Percentiles rank a stretch among this genome's conserved stretches.
Evolutionary conservation across 1,140 invertebrate genomes (phyloP).

Genomic region (Ostrea denselamellosa): DNA sequence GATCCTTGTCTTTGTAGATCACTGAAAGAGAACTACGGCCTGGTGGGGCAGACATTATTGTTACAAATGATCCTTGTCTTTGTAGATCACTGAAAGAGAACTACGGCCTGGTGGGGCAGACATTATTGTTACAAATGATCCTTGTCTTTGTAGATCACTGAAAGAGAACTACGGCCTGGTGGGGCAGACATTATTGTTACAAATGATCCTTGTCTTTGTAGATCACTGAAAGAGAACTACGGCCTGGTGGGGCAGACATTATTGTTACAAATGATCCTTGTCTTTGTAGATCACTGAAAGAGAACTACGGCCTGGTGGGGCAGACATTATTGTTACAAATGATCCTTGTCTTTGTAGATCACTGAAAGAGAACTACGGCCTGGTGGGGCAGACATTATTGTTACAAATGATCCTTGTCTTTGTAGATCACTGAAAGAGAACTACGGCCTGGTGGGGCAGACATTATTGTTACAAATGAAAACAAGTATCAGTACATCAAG

Average conservation of each 20-base stretch:
- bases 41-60: conserved; percentile 92
- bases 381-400: conserved; percentile 92
- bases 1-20: conserved; percentile 82
- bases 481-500: conserved; percentile 99
- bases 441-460: conserved; percentile 95
- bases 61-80: conserved; percentile 47
- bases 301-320: conserved; percentile 95
- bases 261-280: no score
- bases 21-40: conserved; percentile 94
- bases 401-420: no score
- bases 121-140: conserved; percentile 83
- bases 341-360: conserved; percentile 84
- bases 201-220: conserved; percentile 81
- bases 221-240: conserved; percentile 95
- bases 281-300: conserved; percentile 89
- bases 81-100: conserved; percentile 92
- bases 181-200: conserved; percentile 94
- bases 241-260: conserved; percentile 93
- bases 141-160: conserved; percentile 86
- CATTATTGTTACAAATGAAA: conserved; percentile 93
- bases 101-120: conserved; percentile 94
- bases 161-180: conserved; percentile 93
- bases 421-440: conserved; percentile 92
- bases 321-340: conserved; percentile 93
- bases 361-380: conserved; percentile 95